Evolutionary conservation across 2,888 invertebrate genomes (phyloP).

Genomic region (Macaria liturata): DNA sequence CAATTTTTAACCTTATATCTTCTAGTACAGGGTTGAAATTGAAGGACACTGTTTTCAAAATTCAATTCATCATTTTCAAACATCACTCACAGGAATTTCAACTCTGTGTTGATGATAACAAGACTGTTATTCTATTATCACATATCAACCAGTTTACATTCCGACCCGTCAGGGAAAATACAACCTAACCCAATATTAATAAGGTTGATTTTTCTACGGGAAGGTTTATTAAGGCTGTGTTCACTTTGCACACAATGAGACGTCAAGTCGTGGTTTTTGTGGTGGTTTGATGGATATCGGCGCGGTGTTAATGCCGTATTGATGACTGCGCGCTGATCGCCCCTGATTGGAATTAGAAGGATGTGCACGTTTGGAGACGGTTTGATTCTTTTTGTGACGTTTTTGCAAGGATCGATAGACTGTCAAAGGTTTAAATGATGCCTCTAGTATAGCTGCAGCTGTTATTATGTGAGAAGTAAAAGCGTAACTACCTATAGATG

Average conservation of each 20-base stretch:
- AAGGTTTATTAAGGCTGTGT: constrained; percentile 46
- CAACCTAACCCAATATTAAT: constrained; percentile 18
- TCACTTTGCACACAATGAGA: constrained; percentile 66
- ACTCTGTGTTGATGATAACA: constrained; percentile 7
- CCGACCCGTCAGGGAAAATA: not conserved
- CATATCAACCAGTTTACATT: constrained; percentile 4
- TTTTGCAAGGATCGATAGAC: not conserved
- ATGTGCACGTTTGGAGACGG: constrained; percentile 17
- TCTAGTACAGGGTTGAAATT: constrained; percentile 5
- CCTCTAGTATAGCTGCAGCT: too few relatives aligned
- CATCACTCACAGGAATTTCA: not conserved
- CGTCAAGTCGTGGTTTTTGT: constrained; percentile 61
- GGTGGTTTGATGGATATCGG: constrained; percentile 57
- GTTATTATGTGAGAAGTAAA: too few relatives aligned
- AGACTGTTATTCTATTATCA: constrained; percentile 30
- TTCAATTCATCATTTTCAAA: constrained; percentile 29
- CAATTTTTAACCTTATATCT: constrained; percentile 11
- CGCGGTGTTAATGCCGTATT: constrained; percentile 59
- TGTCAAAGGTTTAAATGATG: too few relatives aligned
- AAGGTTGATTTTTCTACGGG: constrained; percentile 39
- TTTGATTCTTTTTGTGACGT: constrained; percentile 20
- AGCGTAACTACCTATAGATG: too few relatives aligned
- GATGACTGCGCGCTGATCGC: constrained; percentile 41
- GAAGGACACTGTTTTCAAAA: constrained; percentile 1
- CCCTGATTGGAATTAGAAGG: constrained; percentile 35